Base-by-base conservation (phyloP, 2,888 invertebrate species). In the Thecophora atra region DNA sequence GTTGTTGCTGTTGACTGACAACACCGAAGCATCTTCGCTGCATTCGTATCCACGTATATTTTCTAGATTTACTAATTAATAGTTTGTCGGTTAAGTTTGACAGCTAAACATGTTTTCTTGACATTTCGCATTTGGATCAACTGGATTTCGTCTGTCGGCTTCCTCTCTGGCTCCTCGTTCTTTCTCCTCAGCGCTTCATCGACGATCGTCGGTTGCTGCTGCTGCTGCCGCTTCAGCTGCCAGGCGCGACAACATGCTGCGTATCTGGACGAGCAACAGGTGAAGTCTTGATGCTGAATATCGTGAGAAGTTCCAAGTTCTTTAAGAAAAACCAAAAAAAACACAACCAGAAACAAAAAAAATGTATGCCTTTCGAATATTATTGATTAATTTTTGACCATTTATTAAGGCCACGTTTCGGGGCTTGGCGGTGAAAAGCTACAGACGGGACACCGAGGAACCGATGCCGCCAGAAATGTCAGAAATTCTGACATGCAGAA, bases 21-120 rank as follows among this genome's bases (percentile, higher is more conserved):
- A 37, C 37, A 37, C 37, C 37, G 37, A 37, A 2, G 37, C 6
- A 37, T 37, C 37, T 37, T n/a, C n/a, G n/a, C 37, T 37, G 37
- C 37, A 37, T 11, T 37, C 37, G 37, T 37, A 71, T 24, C 28
- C 58, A 28, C 3, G 58, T 58, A 28, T 69, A 60, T 73, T 67
- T 69, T 74, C 76, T 74, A 77, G 77, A 82, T 82, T 81, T 80
- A 78, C 81, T 84, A 84, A 84, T 84, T 84, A 84, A 81, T 83
- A 83, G 84, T 83, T 83, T 83, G 81, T 80, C 81, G 80, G 81
- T 81, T 79, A 76, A 76, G 81, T 82, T 82, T 83, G 83, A 83
- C 83, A 82, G 77, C 79, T 81, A 78, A 82, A 83, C 82, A 83
- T 82, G 81, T 80, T 79, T 78, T 82, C 80, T 81, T 82, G 83